Evolutionary conservation across 2,888 invertebrate species (phyloP), one percentile per base, ranked within the genome.

Genomic region (Lymantria monacha): DNA sequence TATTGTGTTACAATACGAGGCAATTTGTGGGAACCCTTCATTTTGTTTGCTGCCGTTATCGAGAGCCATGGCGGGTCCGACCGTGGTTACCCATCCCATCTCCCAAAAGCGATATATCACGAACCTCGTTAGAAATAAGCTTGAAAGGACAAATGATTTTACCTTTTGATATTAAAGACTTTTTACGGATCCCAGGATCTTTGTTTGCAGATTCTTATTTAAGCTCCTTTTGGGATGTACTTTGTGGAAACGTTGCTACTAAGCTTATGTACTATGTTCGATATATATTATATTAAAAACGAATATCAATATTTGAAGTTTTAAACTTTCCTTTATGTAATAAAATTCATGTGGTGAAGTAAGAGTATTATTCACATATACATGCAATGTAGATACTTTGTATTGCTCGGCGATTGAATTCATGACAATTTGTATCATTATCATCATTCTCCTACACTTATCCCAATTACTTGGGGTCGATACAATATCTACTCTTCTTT

Each of bases 1-100:
- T 12, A 38, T 15, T 44, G 13, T 36, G 47, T 46, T 53, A 63
- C 59, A 66, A 53, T 61, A 46, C 51, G 49, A 30, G 33, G 36
- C 51, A 63, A 66, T 66, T 63, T 66, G 67, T 49, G 55, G 48
- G 46, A 40, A 14, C 45, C 56, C 50, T 45, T 54, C 55, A 48
- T 57, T 55, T 53, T 63, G 55, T 63, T 66, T 53, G 57, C 55
- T 52, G 50, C 49, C 48, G 46, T 48, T 61, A 61, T 46, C 48
- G 44, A 51, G 51, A 41, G 12, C 22, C 37, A 31, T 43, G 44
- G 13, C 40, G 11, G 47, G 51, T 48, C 15, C 45, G 42, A 11
- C 44, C 46, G 53, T 45, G 47, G 49, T 42, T 44, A 10, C 30
- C 49, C 53, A 12, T 22, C 42, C 40, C 42, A 30, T 13, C 31